Base-by-base conservation (phyloP, 1,140 invertebrate genomes). In the Holotrichia oblita region DNA sequence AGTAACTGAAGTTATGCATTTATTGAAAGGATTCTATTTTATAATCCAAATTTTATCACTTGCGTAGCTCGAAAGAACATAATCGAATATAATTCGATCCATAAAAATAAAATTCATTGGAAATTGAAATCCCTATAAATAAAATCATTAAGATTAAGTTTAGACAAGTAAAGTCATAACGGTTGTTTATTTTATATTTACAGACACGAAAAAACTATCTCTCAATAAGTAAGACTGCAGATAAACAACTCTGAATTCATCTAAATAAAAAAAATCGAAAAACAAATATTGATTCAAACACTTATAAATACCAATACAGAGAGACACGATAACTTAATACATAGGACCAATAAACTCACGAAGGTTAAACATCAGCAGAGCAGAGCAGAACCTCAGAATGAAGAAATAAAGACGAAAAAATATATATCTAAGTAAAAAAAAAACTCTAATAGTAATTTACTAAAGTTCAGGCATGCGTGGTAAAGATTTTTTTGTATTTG, bases 381-480 rank as follows among this genome's bases (percentile, higher is more conserved):
- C 44, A 69, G 61, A 22, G 27, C 61, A 34, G 61, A 69, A 69
- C 61, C 61, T 14, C 61, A 69, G 22, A 22, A 69, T 7, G 61
- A 69, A 27, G 61, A 69, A n/a, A 69, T 69, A 12, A 27, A 34
- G 8, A 27, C 7, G 24, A 69, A 8, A 69, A 69, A 12, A 69
- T 22, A 69, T 2, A 48, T 6, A 48, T 2, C 10, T n/a, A 24
- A 64, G 27, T 69, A 69, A 17, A 69, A 69, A 4, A 69, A 69
- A 27, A 69, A 1, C 22, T 69, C 20, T 69, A 69, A 20, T 69
- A 27, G 61, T 69, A 69, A 69, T 69, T 69, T 20, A 69, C 61
- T 20, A 27, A 69, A 69, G 61, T 27, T 69, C 61, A 69, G 61
- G 61, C 61, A 69, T 69, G 61, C 61, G 61, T 69, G 22, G 20